These are phyloP conservation scores for Fragum fragum DNA, from an alignment of 2,888 invertebrate species.

Conservation along the genomic window DNA sequence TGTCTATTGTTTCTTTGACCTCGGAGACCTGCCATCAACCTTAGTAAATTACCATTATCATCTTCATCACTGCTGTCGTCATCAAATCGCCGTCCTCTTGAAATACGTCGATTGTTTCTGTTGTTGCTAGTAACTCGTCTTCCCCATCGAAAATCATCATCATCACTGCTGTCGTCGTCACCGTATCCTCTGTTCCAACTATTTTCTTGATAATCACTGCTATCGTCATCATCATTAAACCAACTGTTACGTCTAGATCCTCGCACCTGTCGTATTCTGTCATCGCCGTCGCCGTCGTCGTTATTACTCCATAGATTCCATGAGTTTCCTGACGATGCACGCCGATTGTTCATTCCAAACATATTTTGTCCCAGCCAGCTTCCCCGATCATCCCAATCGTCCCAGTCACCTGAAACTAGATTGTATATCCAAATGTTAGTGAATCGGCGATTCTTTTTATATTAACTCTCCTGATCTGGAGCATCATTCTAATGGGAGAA, in stretches of 20 bases:
- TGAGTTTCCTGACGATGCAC: neutral
- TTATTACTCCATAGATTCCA: neutral
- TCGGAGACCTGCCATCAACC: neutral
- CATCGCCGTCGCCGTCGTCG: conserved; percentile 8
- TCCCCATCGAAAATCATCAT: conserved; percentile 2
- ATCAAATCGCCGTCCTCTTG: neutral
- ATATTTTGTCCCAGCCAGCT: neutral
- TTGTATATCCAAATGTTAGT: too few species aligned
- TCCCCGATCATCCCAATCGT: conserved; percentile 4
- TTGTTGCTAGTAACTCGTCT: neutral
- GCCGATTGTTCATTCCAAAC: neutral
- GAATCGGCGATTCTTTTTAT: too few species aligned
- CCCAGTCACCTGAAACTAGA: neutral
- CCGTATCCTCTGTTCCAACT: neutral
- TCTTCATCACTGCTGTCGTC: neutral
- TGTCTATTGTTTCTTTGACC: neutral
- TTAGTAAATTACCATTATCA: neutral
- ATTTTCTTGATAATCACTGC: neutral
- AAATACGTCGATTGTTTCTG: neutral
- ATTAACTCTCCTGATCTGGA: too few species aligned
- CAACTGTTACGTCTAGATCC: neutral
- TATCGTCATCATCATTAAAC: neutral
- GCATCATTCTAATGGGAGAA: too few species aligned
- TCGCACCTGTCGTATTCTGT: neutral
- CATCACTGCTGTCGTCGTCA: neutral